Base-by-base conservation (phyloP, 2,888 invertebrate species). In the Rhagium mordax region DNA sequence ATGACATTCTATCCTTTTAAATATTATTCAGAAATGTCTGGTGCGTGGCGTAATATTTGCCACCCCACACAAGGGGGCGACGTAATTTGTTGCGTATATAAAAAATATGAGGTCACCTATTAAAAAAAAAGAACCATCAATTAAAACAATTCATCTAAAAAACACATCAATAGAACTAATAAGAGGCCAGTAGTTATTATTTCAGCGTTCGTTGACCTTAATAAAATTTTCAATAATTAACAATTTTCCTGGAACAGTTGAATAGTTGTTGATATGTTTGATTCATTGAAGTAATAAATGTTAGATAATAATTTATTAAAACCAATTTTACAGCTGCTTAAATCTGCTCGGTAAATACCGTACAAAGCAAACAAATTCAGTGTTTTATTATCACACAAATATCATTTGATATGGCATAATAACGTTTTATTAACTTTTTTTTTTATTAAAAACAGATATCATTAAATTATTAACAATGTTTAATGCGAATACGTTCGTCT, bases 291-390 rank as follows among this genome's bases (percentile, higher is more conserved):
- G 59, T 33, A 29, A 59, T 59, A 59, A 59, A 59, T 6, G 33
- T 59, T 59, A 59, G 59, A 59, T 59, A 59, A 59, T 59, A 59
- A 59, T 59, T 59, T 59, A 33, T 59, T 59, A 33, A 59, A 59
- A 59, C 59, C 29, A 59, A 59, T 29, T 33, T 33, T 57, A 57
- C 41, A 57, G 55, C 55, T 57, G 15, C 55, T 57, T 27, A 57
- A 27, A 57, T 57, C 55, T 27, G 24, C n/a, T 27, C 27, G 5
- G 24, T 27, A 57, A 57, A 57, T 15, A 57, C 8, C 27, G 27
- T 57, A 27, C n/a, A 41, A 41, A 41, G 55, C 15, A 57, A 57
- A 57, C 55, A 16, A 57, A 57, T 57, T 57, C n/a, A n/a, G 55
- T 55, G 13, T 57, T 57, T 41, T 41, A 41, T 41, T n/a, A 57